Evolutionary conservation across 2,797 vertebrate species (phyloP), one percentile per base, ranked within the genome.

Genomic region (Siniperca undulata): DNA sequence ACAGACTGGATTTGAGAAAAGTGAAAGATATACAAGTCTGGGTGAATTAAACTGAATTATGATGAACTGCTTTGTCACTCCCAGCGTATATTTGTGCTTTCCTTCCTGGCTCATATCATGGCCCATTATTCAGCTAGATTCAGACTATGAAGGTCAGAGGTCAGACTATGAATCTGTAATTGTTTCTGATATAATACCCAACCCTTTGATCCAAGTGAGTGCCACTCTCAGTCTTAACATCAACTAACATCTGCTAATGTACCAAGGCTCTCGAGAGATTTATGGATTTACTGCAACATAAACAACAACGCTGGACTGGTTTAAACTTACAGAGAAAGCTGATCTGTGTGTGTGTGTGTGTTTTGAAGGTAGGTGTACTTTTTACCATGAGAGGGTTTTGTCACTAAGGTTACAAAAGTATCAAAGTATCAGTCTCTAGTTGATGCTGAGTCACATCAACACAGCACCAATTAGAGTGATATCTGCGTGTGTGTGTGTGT

Each of bases 21-120:
- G n/a, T 44, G 71, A 80, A 56, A 42, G 34, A 42, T 65, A 79
- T 64, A 24, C 61, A 58, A 24, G 72, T 71, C 60, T 20, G n/a
- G 7, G 19, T 50, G 36, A 72, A 67, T 66, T 64, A 8, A 75
- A 75, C 0, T n/a, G 53, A 80, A 78, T 30, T 16, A 79, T 52
- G 53, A 59, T 62, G 42, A 83, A 83, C 56, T 78, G 58, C 53
- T 67, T 60, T 17, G 75, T 78, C 81, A 81, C 53, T 24, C 20
- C 58, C 30, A 42, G 50, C 59, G 72, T 17, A n/a, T 55, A 44
- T 36, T n/a, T 53, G 8, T 22, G 53, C 38, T n/a, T n/a, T 70
- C 60, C 56, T 69, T 73, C 64, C 62, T 59, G 53, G 59, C 55
- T 71, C 50, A 56, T 12, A 60, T 74, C 75, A 70, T 1, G 2